Percentiles rank a stretch among this genome's conserved stretches.
These are phyloP conservation scores for Hololepta plana DNA, from an alignment of 2,888 invertebrate species.

Conservation along the genomic window DNA sequence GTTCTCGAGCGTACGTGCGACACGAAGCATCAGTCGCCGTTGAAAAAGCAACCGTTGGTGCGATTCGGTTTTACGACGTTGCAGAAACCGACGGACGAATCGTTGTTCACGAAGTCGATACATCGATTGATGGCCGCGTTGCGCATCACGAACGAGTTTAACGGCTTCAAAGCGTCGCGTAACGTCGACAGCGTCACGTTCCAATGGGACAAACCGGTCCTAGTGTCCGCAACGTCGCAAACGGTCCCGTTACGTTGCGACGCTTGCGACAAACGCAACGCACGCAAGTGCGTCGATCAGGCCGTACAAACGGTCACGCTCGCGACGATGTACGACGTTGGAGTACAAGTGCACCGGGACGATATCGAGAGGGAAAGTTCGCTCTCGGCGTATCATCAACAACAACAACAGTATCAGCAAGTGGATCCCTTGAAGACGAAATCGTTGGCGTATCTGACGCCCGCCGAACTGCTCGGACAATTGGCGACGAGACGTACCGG, in stretches of 20 bases:
- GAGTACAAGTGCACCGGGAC: too few relatives aligned
- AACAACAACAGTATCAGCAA: too few relatives aligned
- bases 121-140: constrained; percentile 10
- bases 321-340: too few relatives aligned
- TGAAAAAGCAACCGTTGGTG: constrained; percentile 14
- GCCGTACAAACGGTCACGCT: constrained; percentile 10
- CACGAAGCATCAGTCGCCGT: constrained; percentile 14
- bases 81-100: constrained; percentile 10
- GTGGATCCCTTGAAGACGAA: too few relatives aligned
- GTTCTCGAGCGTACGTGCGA: constrained; percentile 8
- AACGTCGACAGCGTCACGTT: too few relatives aligned
- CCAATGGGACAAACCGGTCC: too few relatives aligned
- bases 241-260: constrained; percentile 10
- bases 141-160: constrained; percentile 5
- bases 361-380: too few relatives aligned
- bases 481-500: neutral
- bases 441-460: constrained; percentile 23
- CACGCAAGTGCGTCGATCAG: constrained; percentile 5
- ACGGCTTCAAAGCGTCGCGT: too few relatives aligned
- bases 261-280: constrained; percentile 11
- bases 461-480: constrained; percentile 22
- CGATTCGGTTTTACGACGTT: constrained; percentile 14
- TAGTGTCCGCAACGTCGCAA: too few relatives aligned
- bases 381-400: too few relatives aligned
- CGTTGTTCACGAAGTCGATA: constrained; percentile 8